phyloP scores from a whole-genome alignment of 2,888 invertebrate species.

The Agrochola macilenta region DNA sequence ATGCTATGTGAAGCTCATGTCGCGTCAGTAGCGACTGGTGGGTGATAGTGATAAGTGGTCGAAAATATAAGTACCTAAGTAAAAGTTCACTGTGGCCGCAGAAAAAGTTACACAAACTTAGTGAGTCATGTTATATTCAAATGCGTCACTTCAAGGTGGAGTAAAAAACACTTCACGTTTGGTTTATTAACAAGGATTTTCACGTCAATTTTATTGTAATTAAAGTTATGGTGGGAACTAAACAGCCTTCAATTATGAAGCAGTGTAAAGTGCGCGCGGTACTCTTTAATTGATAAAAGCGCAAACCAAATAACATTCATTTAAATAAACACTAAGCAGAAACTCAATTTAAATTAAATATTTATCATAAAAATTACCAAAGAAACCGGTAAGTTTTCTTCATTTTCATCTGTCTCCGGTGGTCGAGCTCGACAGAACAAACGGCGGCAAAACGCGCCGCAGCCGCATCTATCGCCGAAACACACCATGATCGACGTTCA shows the following conservation, averaged over 20 bases:
- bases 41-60: not conserved
- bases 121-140: constrained; percentile 37
- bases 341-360: not conserved
- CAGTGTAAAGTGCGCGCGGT: constrained; percentile 28
- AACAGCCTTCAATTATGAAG: constrained; percentile 23
- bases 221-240: constrained; percentile 14
- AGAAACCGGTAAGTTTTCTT: constrained; percentile 74
- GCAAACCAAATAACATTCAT: not conserved
- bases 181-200: constrained; percentile 16
- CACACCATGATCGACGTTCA: constrained; percentile 75
- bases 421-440: constrained; percentile 80
- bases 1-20: not conserved
- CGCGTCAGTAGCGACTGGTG: not conserved
- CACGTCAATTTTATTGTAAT: constrained; percentile 3
- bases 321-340: constrained; percentile 1
- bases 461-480: constrained; percentile 78
- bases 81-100: constrained; percentile 8
- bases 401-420: constrained; percentile 66
- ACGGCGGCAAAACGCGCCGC: constrained; percentile 82
- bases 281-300: constrained; percentile 1
- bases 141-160: constrained; percentile 44
- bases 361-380: constrained; percentile 73
- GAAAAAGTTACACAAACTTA: constrained; percentile 12
- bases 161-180: constrained; percentile 16
- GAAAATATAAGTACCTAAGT: constrained; percentile 1